These are phyloP conservation scores for Ferrisia virgata DNA, from an alignment of 2,888 invertebrate species.

Conservation along the genomic window DNA sequence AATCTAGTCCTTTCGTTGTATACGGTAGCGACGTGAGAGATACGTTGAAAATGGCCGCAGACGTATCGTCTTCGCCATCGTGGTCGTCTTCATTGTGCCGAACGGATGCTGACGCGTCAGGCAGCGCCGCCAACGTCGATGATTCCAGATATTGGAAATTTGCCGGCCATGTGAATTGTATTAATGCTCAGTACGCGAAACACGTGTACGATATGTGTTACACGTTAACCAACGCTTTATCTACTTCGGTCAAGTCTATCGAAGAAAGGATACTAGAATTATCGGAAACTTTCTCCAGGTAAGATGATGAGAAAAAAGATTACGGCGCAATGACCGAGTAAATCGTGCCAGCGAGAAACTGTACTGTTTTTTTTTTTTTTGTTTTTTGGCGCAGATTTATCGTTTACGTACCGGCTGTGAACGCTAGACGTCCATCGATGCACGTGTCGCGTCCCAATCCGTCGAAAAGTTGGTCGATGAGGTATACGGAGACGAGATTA, in stretches of 20 bases:
- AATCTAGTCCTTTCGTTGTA: slow-evolving; percentile 77
- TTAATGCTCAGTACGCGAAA: slow-evolving; percentile 46
- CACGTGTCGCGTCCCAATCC: slow-evolving; percentile 66
- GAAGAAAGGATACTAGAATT: slow-evolving; percentile 61
- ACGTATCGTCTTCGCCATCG: background rate
- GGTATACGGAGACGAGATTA: slow-evolving; percentile 53
- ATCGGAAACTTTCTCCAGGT: slow-evolving; percentile 56
- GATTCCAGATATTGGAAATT: slow-evolving; percentile 31
- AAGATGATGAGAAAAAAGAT: background rate
- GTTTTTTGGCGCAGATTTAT: slow-evolving; percentile 36
- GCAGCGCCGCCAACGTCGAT: background rate
- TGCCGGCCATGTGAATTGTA: slow-evolving; percentile 37
- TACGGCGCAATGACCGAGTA: no score
- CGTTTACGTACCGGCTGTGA: slow-evolving; percentile 48
- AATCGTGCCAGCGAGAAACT: no score
- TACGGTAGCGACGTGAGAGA: slow-evolving; percentile 80
- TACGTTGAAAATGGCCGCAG: slow-evolving; percentile 57
- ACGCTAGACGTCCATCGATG: slow-evolving; percentile 63
- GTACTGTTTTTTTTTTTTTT: background rate
- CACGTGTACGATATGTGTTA: slow-evolving; percentile 46
- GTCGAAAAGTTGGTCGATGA: slow-evolving; percentile 31
- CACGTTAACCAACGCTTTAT: slow-evolving; percentile 54
- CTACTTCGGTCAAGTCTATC: slow-evolving; percentile 61
- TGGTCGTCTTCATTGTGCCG: no score
- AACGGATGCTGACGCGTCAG: no score